Base-by-base conservation (phyloP, 2,888 invertebrate species). In the Lymantria monacha region DNA sequence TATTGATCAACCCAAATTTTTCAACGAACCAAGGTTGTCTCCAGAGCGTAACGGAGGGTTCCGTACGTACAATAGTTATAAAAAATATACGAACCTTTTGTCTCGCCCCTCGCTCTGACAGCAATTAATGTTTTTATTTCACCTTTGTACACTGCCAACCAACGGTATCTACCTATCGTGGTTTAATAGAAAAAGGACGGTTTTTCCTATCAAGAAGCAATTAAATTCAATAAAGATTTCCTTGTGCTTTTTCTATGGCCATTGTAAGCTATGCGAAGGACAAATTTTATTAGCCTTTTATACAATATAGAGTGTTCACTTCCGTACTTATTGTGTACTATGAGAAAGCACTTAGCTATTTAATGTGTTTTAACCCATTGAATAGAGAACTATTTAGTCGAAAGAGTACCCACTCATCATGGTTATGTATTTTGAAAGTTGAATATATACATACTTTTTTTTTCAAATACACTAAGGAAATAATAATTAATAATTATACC, bases 101-200 rank as follows among this genome's bases (percentile, higher is more conserved):
- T 87, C 80, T 85, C 81, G 68, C 74, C 75, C 80, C 74, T 71
- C 74, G 63, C 69, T 63, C 81, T 83, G 88, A 85, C 87, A 85
- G 81, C 87, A 88, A 89, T 88, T 88, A 89, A 88, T 88, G 86
- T 85, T 84, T n/a, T 80, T 83, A 81, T 85, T 82, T 76, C 76
- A 84, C 82, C 83, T 81, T 79, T 78, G 76, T 79, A 76, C 78
- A 74, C 70, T 63, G 65, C 51, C 61, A 70, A 64, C 52, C 78
- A 69, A 62, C 59, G 68, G 68, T 69, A 74, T 69, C 57, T 65
- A 60, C 66, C 61, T 58, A 63, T 55, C 61, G 63, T 30, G 62
- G 63, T 59, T 64, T 63, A 64, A 63, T 65, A 56, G 66, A 59
- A 61, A 50, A 53, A 50, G 49, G 53, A 61, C 56, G 51, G n/a